These are phyloP conservation scores for Oscarella lobularis DNA, from an alignment of 37 sponge, comb jelly and placozoan genomes.

Conservation along the genomic window DNA sequence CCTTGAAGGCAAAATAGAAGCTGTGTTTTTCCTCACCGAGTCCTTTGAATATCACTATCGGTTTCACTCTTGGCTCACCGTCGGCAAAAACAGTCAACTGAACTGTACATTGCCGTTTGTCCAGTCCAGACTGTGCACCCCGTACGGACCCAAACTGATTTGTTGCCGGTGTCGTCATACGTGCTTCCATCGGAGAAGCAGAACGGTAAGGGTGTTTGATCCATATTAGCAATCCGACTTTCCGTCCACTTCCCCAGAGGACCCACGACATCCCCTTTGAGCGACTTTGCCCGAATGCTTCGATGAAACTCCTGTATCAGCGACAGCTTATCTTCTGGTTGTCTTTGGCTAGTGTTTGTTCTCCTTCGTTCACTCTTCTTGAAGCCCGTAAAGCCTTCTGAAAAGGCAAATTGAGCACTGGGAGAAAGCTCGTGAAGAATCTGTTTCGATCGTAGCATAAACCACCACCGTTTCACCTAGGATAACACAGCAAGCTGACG, in stretches of 20 bases:
- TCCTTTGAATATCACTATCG: neutral
- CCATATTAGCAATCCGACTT: too few species aligned
- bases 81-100: neutral
- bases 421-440: neutral
- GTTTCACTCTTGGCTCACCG: neutral
- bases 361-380: neutral
- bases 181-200: neutral
- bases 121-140: neutral
- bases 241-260: too few species aligned
- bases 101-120: neutral
- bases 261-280: too few species aligned
- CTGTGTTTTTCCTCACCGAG: too few species aligned
- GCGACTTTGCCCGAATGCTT: neutral
- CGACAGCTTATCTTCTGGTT: neutral
- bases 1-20: too few species aligned
- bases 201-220: too few species aligned
- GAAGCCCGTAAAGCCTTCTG: neutral
- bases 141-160: neutral
- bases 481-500: too few species aligned
- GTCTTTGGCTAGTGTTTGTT: neutral
- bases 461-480: neutral
- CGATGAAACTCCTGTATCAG: neutral
- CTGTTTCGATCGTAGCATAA: neutral
- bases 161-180: neutral
- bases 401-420: too few species aligned